A percentile compares a stretch with the other conserved stretches of the same genome.
Conservation (phyloP, 2,888 invertebrate genomes). For the Protodeltote pygarga region DNA sequence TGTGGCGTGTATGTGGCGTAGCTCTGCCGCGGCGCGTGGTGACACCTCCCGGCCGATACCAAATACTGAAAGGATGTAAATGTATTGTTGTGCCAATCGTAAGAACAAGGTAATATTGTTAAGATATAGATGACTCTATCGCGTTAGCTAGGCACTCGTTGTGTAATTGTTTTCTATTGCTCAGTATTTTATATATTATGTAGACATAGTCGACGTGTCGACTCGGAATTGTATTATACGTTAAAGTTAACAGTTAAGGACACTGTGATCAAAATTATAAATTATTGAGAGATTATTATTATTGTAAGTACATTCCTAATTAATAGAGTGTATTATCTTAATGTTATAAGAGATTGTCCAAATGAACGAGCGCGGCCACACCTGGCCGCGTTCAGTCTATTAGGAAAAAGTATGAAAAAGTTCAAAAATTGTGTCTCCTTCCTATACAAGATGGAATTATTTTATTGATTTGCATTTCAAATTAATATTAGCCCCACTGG, state of each 20-base stretch:
- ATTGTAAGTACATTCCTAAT: slow-evolving; percentile 86
- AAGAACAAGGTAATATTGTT: slow-evolving; percentile 83
- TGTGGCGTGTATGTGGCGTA: slow-evolving; percentile 32
- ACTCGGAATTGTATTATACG: slow-evolving; percentile 84
- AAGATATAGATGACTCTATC: slow-evolving; percentile 81
- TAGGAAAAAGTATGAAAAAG: slow-evolving; percentile 56
- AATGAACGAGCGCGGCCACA: slow-evolving; percentile 41
- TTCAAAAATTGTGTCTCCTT: slow-evolving; percentile 71
- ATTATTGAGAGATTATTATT: slow-evolving; percentile 86
- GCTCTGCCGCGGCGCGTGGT: slow-evolving; percentile 33
- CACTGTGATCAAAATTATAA: slow-evolving; percentile 87
- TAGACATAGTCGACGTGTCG: slow-evolving; percentile 70
- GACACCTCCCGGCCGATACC: slow-evolving; percentile 65
- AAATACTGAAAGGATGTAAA: slow-evolving; percentile 79
- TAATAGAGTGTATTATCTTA: slow-evolving; percentile 81
- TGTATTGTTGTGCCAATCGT: slow-evolving; percentile 82
- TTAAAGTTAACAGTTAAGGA: slow-evolving; percentile 85
- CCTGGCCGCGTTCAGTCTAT: slow-evolving; percentile 19
- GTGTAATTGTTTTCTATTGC: slow-evolving; percentile 85
- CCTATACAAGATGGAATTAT: slow-evolving; percentile 60
- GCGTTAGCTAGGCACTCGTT: slow-evolving; percentile 78
- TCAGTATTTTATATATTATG: slow-evolving; percentile 81
- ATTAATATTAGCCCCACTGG: slow-evolving; percentile 68
- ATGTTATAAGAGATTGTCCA: slow-evolving; percentile 80
- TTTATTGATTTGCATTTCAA: slow-evolving; percentile 73